Evolutionary conservation across 2,888 invertebrate genomes (phyloP), one percentile per base, ranked within the genome.

Genomic region (Caenorhabditis panamensis): DNA sequence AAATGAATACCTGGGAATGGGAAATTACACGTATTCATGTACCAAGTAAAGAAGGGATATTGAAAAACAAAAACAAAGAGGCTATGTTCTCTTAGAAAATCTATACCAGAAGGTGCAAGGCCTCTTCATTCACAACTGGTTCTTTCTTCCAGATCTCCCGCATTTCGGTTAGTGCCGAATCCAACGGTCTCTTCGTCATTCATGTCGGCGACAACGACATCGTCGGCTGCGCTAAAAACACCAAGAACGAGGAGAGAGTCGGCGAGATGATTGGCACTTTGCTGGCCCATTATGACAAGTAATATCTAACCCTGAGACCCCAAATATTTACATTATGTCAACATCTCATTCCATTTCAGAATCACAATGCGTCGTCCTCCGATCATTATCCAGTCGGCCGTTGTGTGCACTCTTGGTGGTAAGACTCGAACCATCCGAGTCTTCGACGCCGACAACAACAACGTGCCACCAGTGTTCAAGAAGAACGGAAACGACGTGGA

Each of bases 121-220:
- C 24, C 51, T 49, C 8, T 49, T 18, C 8, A 18, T 8, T 8
- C n/a, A n/a, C 18, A 1, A 18, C 16, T 6, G 18, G 1, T 49
- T 51, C 24, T 22, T 8, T 22, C 13, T 78, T 81, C 31, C 85
- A 91, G 92, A 81, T 92, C 26, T 89, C 89, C 0, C 91, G 91
- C 5, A 56, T 92, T 20, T 91, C 91, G 66, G 88, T 92, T 2
- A 90, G 90, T 36, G 90, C 91, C 37, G 91, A 91, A 31, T 77
- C 85, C 20, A 92, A 92, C 83, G 92, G 92, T 82, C 87, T 92
- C 72, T 86, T 91, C n/a, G 91, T 92, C 31, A 84, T 92, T 26
- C 92, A 92, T 80, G 88, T 92, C 28, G 91, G 90, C 16, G 90
- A 91, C 58, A 92, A 92, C 85, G 92, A 92, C 84, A 88, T 92